A percentile compares a stretch with the other conserved stretches of the same genome.
Conservation (phyloP, 2,888 invertebrate genomes). For the Gerris lacustris region DNA sequence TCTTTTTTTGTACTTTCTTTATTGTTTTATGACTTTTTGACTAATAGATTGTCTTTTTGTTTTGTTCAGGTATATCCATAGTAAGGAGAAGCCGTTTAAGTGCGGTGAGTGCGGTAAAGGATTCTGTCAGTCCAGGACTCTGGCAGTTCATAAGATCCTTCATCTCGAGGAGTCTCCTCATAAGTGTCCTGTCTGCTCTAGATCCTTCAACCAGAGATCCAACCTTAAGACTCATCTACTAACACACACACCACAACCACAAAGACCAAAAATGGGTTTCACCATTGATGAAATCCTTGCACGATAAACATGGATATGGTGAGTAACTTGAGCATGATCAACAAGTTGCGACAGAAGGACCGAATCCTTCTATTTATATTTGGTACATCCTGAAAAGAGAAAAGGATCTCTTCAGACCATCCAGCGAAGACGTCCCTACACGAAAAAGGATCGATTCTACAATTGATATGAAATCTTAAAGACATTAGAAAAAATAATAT, state of each 20-base stretch:
- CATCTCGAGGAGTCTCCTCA: constrained; percentile 91
- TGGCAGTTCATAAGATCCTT: constrained; percentile 87
- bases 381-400: too few species aligned
- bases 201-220: constrained; percentile 83
- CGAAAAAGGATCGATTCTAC: too few species aligned
- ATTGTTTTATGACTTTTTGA: neutral
- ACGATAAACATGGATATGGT: constrained; percentile 36
- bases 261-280: constrained; percentile 50
- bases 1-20: neutral
- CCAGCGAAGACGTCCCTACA: too few species aligned
- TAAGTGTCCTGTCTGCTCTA: constrained; percentile 82
- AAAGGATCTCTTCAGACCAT: too few species aligned
- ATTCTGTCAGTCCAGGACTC: constrained; percentile 90
- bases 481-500: too few species aligned
- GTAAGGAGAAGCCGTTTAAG: constrained; percentile 96
- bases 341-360: too few species aligned
- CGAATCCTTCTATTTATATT: too few species aligned
- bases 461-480: too few species aligned
- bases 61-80: constrained; percentile 76
- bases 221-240: constrained; percentile 84
- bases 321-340: neutral
- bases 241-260: constrained; percentile 58
- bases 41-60: constrained; percentile 10
- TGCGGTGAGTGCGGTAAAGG: constrained; percentile 94
- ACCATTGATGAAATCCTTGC: constrained; percentile 82